Base-by-base conservation (phyloP, 2,113 vertebrate genomes). In the Blennius ocellaris region DNA sequence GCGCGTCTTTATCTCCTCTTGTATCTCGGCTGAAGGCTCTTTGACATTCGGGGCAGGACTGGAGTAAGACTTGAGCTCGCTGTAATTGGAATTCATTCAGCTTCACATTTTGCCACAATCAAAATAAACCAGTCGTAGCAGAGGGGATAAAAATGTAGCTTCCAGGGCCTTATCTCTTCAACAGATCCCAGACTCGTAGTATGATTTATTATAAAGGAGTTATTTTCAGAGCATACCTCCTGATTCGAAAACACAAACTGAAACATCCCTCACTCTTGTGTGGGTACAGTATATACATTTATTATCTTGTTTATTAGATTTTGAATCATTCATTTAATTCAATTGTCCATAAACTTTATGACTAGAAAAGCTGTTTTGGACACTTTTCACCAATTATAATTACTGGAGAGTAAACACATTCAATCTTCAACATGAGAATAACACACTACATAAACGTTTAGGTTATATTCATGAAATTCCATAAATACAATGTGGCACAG, bases 1-100 rank as follows among this genome's bases (percentile, higher is more conserved):
- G 69, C 83, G 85, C 50, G 54, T 82, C 83, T 72, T 74, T 90
- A 92, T 93, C 92, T 89, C 65, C 63, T 85, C 76, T 77, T 89
- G 81, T 87, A 91, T 92, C 92, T 91, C 67, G 14, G 76, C 85
- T 79, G 39, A 83, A 75, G 82, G 76, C 69, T 63, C 78, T 87
- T 30, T 88, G 89, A 90, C 80, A 56, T 91, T 87, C 71, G 68
- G 81, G 81, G 62, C 88, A 78, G 73, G 78, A 62, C 60, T 55
- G 14, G 66, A 49, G 57, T 73, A 70, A 62, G 82, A 87, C 85
- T 71, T 69, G 53, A 76, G 69, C 79, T 77, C 61, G 60, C 74
- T 58, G 78, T 83, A 80, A 78, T 73, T 86, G 78, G 79, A 87
- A 80, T 82, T 77, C 76, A 66, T 67, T 80, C 73, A 65, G 73